Conservation (phyloP, 2,797 vertebrate species). For the Microctenopoma stevenorrisi region DNA sequence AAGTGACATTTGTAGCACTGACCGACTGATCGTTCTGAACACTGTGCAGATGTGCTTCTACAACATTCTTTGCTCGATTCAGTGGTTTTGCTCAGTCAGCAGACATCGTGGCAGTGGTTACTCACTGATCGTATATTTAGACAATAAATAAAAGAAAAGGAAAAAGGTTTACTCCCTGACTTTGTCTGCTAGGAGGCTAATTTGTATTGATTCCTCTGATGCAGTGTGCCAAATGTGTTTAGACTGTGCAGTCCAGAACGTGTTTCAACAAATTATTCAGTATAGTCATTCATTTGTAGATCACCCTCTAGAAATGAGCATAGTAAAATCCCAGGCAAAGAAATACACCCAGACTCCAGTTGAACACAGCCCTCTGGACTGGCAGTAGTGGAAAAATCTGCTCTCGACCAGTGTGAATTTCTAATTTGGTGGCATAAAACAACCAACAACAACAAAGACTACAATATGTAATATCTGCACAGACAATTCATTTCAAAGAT, state of each 20-base stretch:
- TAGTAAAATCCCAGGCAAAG: slow-evolving; percentile 13
- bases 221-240: background rate
- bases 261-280: background rate
- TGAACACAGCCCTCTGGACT: background rate
- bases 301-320: background rate
- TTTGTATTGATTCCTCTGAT: background rate
- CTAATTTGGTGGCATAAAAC: background rate
- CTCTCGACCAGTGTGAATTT: background rate
- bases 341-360: background rate
- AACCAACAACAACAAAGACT: background rate
- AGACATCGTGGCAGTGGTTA: background rate
- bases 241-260: background rate
- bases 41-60: background rate
- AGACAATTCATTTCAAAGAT: background rate
- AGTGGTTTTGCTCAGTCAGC: background rate
- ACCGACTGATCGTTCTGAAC: background rate
- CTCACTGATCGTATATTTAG: background rate
- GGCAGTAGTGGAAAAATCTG: too few relatives aligned
- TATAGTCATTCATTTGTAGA: background rate
- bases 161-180: background rate
- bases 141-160: background rate
- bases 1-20: slow-evolving; percentile 25
- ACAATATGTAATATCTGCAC: too few relatives aligned
- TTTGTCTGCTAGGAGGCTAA: too few relatives aligned
- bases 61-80: background rate